phyloP scores from a whole-genome alignment of 1,140 invertebrate species.

The Nasonia longicornis region DNA sequence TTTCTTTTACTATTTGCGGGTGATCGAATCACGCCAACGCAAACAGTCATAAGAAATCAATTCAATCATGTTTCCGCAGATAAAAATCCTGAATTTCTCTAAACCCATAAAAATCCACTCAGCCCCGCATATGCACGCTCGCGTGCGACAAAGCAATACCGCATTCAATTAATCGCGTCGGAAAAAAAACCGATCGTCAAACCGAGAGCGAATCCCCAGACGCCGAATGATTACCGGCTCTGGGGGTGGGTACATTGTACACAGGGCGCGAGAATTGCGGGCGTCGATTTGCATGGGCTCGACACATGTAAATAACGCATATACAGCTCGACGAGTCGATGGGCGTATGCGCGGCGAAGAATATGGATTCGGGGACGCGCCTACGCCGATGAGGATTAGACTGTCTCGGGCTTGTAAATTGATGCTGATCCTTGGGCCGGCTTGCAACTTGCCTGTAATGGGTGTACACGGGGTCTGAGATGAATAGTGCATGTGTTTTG shows the following conservation, averaged over 20 bases:
- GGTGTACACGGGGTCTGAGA: too few species aligned
- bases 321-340: neutral
- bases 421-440: constrained; percentile 6
- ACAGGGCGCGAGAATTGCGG: constrained; percentile 8
- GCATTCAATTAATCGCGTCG: too few species aligned
- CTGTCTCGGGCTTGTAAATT: constrained; percentile 28
- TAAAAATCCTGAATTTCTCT: too few species aligned
- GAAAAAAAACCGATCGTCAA: neutral
- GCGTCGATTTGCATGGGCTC: constrained; percentile 19
- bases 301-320: constrained; percentile 15
- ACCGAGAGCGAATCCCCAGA: constrained; percentile 6
- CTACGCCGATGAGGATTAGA: constrained; percentile 4
- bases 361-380: constrained; percentile 5
- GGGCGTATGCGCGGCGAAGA: neutral
- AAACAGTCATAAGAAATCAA: too few species aligned
- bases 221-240: neutral
- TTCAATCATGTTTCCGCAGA: too few species aligned
- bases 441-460: neutral
- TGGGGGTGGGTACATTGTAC: neutral
- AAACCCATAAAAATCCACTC: too few species aligned
- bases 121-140: too few species aligned
- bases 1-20: too few species aligned
- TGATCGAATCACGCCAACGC: too few species aligned
- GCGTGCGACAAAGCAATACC: too few species aligned
- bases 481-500: neutral